Conservation (phyloP, 64 coral and sea anemone genomes). For the Dendrophyllia cribrosa region DNA sequence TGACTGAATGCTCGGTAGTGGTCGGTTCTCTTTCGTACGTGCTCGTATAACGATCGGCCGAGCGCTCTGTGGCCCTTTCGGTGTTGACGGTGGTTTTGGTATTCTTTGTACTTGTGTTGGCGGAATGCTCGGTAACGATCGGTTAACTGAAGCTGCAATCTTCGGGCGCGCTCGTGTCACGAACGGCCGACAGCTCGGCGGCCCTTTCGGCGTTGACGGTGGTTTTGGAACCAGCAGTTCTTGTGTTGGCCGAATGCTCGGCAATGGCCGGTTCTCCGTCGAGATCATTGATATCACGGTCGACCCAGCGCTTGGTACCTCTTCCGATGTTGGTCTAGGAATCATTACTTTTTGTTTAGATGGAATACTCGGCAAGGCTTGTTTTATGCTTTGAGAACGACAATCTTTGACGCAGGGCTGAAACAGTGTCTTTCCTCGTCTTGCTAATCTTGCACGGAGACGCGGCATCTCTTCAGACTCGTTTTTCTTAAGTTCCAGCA, state of each 20-base stretch:
- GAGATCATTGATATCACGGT: not conserved
- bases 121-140: no score
- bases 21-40: no score
- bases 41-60: no score
- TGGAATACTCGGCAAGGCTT: not conserved
- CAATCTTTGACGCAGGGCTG: not conserved
- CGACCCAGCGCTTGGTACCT: not conserved
- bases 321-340: not conserved
- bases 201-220: not conserved
- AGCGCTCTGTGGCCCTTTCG: not conserved
- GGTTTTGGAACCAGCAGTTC: not conserved
- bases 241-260: not conserved
- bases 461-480: not conserved
- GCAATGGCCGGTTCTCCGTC: not conserved
- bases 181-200: not conserved
- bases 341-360: not conserved
- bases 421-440: not conserved
- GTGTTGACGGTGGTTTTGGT: constrained; percentile 1
- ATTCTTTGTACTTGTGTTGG: not conserved
- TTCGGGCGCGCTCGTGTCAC: no score
- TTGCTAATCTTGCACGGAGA: not conserved
- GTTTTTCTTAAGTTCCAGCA: not conserved
- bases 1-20: not conserved
- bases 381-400: not conserved
- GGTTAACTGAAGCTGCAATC: not conserved